Evolutionary conservation across 1,140 invertebrate species (phyloP), one percentile per base, ranked within the genome.

Genomic region (Wiebesia pumilae): DNA sequence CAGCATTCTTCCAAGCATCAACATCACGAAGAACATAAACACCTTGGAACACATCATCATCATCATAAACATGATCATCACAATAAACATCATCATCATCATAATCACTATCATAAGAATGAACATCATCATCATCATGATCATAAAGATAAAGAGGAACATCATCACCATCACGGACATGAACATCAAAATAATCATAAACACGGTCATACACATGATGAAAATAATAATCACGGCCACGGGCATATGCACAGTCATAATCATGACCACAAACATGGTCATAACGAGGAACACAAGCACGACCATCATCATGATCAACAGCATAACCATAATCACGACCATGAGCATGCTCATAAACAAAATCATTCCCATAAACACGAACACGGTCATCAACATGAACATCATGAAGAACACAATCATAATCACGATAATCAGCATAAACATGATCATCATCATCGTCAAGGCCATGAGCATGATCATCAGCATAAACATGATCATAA

Each of bases 41-140:
- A 87, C 62, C 81, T 83, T 83, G 81, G 75, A 16, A 87, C 79
- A 9, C 86, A 87, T 83, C 81, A 87, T 83, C 86, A 87, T 21
- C 81, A 87, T 83, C 86, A 87, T 27, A 87, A 87, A 62, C 86
- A 87, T n/a, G 86, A 83, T 43, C 86, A 87, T 62, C 81, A 80
- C 33, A 83, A 87, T 35, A 77, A 87, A 71, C 86, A 87, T 83
- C 86, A 87, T 35, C 86, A 87, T 75, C 81, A 87, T 43, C 86
- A 87, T 33, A 73, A 79, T 62, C 86, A 87, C 35, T 73, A 83
- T 62, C 86, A 87, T 62, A 83, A 87, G n/a, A 83, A 83, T 71
- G 81, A 78, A n/a, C 86, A 87, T 71, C 81, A 87, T 27, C 86
- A 87, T 47, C 86, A 87, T 80, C 81, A 87, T 33, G 86, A 87